Evolutionary conservation across 2,797 vertebrate species (phyloP), one percentile per base, ranked within the genome.

Genomic region (Sebastes steindachneri): DNA sequence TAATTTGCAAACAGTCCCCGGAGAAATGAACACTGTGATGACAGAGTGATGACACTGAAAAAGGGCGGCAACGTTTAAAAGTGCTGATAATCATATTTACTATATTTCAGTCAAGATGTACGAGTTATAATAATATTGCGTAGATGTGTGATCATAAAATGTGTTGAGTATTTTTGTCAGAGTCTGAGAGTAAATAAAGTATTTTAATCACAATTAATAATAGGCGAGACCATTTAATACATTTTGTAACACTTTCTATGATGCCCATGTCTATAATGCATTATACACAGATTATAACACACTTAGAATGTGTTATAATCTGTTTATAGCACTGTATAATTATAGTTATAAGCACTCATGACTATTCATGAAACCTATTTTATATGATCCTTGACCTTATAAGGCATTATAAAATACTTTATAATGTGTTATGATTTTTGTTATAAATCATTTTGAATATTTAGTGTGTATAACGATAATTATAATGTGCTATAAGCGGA

Each of bases 21-120:
- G 11, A 57, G 55, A 66, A 51, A 33, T 55, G 1, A 57, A 53
- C 48, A 37, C 1, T 45, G 45, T 45, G 45, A 21, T n/a, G 5
- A 66, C 21, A 58, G 8, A 67, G 19, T 19, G 64, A 57, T n/a
- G 35, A 3, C 29, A 26, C 23, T 53, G 28, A 37, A 73, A 74
- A 60, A 75, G 23, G 51, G 23, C 33, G 21, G 21, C 63, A 68
- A 51, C 35, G 51, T 57, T 66, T 53, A 62, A 67, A 82, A 53
- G 28, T 63, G 55, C n/a, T 64, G 26, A 57, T 75, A 71, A 80
- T 67, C 60, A 11, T 17, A 68, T 71, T 72, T 59, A 68, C 59
- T 7, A 23, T 55, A 28, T 48, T 58, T 71, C 11, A 11, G 28
- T 63, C 10, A 65, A 45, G 8, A 26, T 33, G 28, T 19, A 17